phyloP scores from a whole-genome alignment of 2,888 invertebrate species.

The Litoditis marina region DNA sequence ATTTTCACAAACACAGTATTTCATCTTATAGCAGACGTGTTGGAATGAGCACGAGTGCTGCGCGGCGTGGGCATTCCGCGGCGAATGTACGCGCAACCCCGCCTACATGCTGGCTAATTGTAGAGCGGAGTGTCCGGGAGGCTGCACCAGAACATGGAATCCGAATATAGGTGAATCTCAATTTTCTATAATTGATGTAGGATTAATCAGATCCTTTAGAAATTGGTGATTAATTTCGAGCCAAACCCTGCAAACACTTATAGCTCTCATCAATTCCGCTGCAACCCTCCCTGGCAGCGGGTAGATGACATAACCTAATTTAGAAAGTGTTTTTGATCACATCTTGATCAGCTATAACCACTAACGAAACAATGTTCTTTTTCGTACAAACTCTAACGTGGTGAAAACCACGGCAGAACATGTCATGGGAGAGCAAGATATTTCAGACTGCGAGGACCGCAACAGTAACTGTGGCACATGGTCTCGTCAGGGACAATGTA shows the following conservation, averaged over 20 bases:
- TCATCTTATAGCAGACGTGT: slow-evolving; percentile 27
- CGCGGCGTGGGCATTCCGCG: slow-evolving; percentile 41
- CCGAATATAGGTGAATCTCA: background rate
- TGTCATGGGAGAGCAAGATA: background rate
- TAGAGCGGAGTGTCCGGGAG: slow-evolving; percentile 46
- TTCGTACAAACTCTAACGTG: too few relatives aligned
- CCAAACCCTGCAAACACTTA: too few relatives aligned
- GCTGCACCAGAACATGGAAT: background rate
- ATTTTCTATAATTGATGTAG: too few relatives aligned
- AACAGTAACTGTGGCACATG: background rate
- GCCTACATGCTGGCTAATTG: slow-evolving; percentile 52
- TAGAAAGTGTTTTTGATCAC: background rate
- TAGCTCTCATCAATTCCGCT: too few relatives aligned
- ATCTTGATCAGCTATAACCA: background rate
- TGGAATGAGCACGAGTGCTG: slow-evolving; percentile 56
- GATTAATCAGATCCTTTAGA: too few relatives aligned
- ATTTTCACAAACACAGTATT: background rate
- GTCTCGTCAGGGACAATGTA: background rate
- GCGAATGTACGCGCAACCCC: slow-evolving; percentile 48
- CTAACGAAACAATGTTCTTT: too few relatives aligned
- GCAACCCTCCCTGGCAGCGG: too few relatives aligned
- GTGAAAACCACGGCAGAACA: too few relatives aligned
- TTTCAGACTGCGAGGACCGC: slow-evolving; percentile 4
- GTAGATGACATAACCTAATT: too few relatives aligned
- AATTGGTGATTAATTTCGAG: too few relatives aligned